Conservation (phyloP, 2,888 invertebrate species). For the Cecidostiba fungosa region DNA sequence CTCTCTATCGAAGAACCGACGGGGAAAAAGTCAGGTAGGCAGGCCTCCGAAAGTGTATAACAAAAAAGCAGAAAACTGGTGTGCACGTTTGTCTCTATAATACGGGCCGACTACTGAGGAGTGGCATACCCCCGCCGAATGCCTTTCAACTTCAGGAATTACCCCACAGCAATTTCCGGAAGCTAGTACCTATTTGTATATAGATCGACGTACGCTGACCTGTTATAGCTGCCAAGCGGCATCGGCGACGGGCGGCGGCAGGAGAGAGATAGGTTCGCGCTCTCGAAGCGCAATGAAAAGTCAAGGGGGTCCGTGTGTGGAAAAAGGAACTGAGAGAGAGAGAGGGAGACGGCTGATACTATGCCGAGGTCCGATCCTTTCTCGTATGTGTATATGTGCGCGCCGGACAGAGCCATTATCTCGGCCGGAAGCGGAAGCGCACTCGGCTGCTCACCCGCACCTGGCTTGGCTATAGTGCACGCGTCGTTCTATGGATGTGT, state of each 20-base stretch:
- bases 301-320: not conserved
- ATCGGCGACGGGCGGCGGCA: too few species aligned
- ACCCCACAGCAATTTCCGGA: slow-evolving; percentile 55
- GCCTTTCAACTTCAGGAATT: slow-evolving; percentile 51
- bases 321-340: not conserved
- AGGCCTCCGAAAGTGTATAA: not conserved
- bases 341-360: not conserved
- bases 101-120: not conserved
- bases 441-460: slow-evolving; percentile 78
- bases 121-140: not conserved
- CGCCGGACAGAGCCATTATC: slow-evolving; percentile 75
- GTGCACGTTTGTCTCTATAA: not conserved
- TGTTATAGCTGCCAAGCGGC: slow-evolving; percentile 36
- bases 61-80: not conserved
- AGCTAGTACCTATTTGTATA: not conserved
- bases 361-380: slow-evolving; percentile 5
- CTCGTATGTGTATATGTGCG: not conserved
- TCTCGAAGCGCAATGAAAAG: slow-evolving; percentile 32
- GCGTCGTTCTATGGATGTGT: not conserved
- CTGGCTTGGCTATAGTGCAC: slow-evolving; percentile 69
- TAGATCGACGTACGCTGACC: slow-evolving; percentile 17
- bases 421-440: slow-evolving; percentile 78
- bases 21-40: not conserved
- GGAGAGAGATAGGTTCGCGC: slow-evolving; percentile 16
- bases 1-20: not conserved